Percentiles rank a stretch among this genome's conserved stretches.
phyloP scores from a whole-genome alignment of 1,140 invertebrate species.

The Drosophila ogumai region DNA sequence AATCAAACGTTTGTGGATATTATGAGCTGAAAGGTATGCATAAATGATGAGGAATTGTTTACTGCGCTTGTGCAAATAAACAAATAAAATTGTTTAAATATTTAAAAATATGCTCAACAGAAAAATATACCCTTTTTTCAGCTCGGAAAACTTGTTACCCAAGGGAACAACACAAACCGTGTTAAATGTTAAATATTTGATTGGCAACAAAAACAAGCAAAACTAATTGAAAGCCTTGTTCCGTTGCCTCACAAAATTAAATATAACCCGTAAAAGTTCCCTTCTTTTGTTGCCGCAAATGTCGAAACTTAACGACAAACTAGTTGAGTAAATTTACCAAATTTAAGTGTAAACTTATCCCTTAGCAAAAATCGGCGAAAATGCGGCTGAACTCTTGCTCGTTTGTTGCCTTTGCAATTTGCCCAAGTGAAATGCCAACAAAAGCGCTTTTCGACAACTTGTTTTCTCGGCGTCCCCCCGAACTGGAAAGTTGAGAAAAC shows the following conservation, averaged over 20 bases:
- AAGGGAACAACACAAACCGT: conserved; percentile 18
- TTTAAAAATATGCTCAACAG: no score
- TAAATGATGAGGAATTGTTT: conserved; percentile 1
- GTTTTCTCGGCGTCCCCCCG: background rate
- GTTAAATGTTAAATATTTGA: conserved; percentile 55
- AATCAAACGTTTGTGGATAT: conserved; percentile 5
- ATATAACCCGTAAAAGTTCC: conserved; percentile 22
- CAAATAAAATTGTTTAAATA: conserved; percentile 4
- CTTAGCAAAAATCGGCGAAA: conserved; percentile 26
- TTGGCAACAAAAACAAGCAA: conserved; percentile 15
- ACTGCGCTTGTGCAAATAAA: background rate
- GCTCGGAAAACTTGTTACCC: background rate
- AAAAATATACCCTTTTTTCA: background rate
- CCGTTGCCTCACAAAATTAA: conserved; percentile 26
- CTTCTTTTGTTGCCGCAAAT: conserved; percentile 10
- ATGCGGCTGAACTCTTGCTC: conserved; percentile 9
- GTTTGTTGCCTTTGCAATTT: conserved; percentile 53
- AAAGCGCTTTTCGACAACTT: conserved; percentile 47
- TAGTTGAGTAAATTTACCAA: conserved; percentile 41
- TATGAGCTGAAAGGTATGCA: background rate
- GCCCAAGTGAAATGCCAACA: conserved; percentile 57
- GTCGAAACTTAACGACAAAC: conserved; percentile 41
- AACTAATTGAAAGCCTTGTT: conserved; percentile 19
- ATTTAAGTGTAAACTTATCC: conserved; percentile 42
- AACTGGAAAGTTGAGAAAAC: conserved; percentile 21